Percentiles rank a stretch among this genome's conserved stretches.
These are phyloP conservation scores for Heliconius aoede DNA, from an alignment of 2,888 invertebrate genomes.

Conservation along the genomic window DNA sequence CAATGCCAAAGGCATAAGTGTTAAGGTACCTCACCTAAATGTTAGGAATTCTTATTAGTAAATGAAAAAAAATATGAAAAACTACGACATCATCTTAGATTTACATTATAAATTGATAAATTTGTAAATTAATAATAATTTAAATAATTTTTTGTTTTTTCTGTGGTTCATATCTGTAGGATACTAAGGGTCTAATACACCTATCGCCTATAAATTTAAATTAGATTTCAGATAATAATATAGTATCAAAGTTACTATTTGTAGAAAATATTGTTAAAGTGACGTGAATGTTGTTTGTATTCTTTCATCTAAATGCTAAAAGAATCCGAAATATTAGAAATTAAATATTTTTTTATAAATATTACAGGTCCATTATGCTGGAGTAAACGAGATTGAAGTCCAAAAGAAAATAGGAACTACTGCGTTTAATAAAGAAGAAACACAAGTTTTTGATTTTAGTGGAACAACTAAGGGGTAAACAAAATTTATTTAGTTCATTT, in stretches of 20 bases:
- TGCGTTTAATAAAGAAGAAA: slow-evolving; percentile 30
- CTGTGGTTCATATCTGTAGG: too few species aligned
- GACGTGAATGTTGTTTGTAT: too few species aligned
- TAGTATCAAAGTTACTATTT: too few species aligned
- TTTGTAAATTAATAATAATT: too few species aligned
- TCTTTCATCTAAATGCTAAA: neutral
- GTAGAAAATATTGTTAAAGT: too few species aligned
- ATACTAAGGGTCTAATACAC: too few species aligned
- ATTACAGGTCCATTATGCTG: slow-evolving; percentile 60
- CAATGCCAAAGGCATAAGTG: slow-evolving; percentile 51
- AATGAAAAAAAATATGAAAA: neutral
- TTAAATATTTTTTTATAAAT: neutral
- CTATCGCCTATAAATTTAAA: too few species aligned
- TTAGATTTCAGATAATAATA: too few species aligned
- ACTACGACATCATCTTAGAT: neutral
- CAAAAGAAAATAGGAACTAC: slow-evolving; percentile 54
- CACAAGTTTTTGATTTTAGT: slow-evolving; percentile 62
- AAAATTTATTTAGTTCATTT: slow-evolving; percentile 20
- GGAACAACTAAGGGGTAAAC: slow-evolving; percentile 60
- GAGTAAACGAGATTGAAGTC: slow-evolving; percentile 54
- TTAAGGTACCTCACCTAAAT: slow-evolving; percentile 52
- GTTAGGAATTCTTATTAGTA: neutral
- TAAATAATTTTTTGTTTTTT: too few species aligned
- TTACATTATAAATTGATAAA: too few species aligned
- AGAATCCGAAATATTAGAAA: neutral